Evolutionary conservation across 1,140 invertebrate genomes (phyloP).

Genomic region (Lepidostoma basale): DNA sequence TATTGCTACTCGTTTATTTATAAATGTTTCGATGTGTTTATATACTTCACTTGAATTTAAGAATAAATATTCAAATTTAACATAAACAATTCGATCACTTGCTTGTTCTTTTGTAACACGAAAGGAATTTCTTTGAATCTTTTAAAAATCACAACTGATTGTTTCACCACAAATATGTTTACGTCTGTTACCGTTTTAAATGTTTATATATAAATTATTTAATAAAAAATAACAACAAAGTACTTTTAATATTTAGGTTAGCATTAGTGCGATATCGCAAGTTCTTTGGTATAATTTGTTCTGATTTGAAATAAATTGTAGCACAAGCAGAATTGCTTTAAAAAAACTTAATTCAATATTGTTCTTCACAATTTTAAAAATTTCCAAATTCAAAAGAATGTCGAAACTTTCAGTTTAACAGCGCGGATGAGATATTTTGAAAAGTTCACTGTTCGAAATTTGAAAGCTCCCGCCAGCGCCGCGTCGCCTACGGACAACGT

Average conservation of each 20-base stretch:
- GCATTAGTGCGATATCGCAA: constrained; percentile 1
- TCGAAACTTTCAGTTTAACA: not conserved
- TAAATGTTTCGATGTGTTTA: constrained; percentile 16
- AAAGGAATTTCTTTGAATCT: too few relatives aligned
- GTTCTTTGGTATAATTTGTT: constrained; percentile 23
- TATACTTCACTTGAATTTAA: not conserved
- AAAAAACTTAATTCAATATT: too few relatives aligned
- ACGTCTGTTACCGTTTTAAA: too few relatives aligned
- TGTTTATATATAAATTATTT: too few relatives aligned
- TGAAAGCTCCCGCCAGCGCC: constrained; percentile 18
- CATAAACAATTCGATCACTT: constrained; percentile 3
- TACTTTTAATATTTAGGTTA: not conserved
- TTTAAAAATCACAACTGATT: too few relatives aligned
- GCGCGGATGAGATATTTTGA: constrained; percentile 5
- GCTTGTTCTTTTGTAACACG: too few relatives aligned
- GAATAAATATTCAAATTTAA: not conserved
- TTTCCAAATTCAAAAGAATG: too few relatives aligned
- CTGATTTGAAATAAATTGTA: too few relatives aligned
- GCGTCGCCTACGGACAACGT: constrained; percentile 25
- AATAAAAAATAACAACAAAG: too few relatives aligned
- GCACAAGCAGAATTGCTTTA: too few relatives aligned
- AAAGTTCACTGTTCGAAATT: constrained; percentile 20
- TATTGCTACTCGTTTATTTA: not conserved
- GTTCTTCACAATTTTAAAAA: too few relatives aligned
- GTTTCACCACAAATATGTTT: too few relatives aligned